Conservation (phyloP, 1,140 invertebrate species). For the Drosophila dunni region DNA sequence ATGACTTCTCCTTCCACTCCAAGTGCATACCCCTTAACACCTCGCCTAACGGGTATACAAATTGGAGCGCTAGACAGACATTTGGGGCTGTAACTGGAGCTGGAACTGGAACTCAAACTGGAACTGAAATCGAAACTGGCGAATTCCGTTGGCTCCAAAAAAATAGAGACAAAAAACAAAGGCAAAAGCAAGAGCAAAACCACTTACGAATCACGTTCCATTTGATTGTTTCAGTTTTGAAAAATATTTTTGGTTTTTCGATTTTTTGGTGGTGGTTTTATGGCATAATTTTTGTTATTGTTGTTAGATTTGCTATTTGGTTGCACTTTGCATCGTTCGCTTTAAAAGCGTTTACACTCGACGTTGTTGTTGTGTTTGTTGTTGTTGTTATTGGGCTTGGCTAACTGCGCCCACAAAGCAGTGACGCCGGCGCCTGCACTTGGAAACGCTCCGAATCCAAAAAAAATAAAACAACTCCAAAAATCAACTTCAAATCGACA, state of each 20-base stretch:
- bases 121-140: slow-evolving; percentile 34
- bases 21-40: too few relatives aligned
- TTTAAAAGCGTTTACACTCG: slow-evolving; percentile 6
- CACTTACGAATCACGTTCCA: slow-evolving; percentile 64
- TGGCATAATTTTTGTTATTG: slow-evolving; percentile 46
- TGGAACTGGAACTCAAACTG: slow-evolving; percentile 2
- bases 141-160: slow-evolving; percentile 48
- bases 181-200: too few relatives aligned
- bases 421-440: slow-evolving; percentile 62
- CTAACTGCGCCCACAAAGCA: slow-evolving; percentile 66
- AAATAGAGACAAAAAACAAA: too few relatives aligned
- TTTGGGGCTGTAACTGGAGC: slow-evolving; percentile 14
- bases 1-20: too few relatives aligned
- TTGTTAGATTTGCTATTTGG: slow-evolving; percentile 49
- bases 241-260: slow-evolving; percentile 37
- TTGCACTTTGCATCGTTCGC: slow-evolving; percentile 66
- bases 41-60: slow-evolving; percentile 5
- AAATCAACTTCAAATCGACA: slow-evolving; percentile 1
- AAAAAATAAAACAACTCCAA: slow-evolving; percentile 4
- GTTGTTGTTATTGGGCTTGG: slow-evolving; percentile 59
- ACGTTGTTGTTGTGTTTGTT: slow-evolving; percentile 43
- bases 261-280: slow-evolving; percentile 43
- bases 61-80: slow-evolving; percentile 63
- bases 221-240: slow-evolving; percentile 57
- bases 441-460: slow-evolving; percentile 47